Percentiles rank a stretch among this genome's conserved stretches.
Evolutionary conservation across 2,797 vertebrate genomes (phyloP).

Genomic region (Mareca penelope): DNA sequence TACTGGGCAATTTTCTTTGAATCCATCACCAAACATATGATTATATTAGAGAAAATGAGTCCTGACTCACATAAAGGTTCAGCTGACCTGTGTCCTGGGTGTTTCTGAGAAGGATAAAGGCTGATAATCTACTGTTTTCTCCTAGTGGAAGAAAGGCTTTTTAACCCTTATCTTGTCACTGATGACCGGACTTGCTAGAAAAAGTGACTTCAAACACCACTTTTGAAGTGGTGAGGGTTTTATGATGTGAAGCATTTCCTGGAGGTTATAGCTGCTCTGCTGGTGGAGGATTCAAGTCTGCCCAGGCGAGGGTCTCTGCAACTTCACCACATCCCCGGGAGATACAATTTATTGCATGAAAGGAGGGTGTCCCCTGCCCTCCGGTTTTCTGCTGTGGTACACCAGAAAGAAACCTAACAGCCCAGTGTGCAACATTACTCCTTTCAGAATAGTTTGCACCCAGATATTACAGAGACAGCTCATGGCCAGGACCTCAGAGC

Average conservation of each 20-base stretch:
- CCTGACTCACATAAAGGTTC: conserved; percentile 10
- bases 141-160: not conserved
- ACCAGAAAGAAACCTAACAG: not conserved
- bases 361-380: not conserved
- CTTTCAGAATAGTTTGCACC: rapidly evolving
- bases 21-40: conserved; percentile 29
- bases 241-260: not conserved
- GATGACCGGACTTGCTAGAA: not conserved
- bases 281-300: not conserved
- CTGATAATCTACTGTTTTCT: conserved; percentile 26
- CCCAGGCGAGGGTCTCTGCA: rapidly evolving
- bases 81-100: conserved; percentile 21
- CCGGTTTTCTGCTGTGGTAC: not conserved
- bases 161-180: conserved; percentile 22
- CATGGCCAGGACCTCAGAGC: not conserved
- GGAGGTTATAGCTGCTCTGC: not conserved
- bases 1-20: conserved; percentile 48
- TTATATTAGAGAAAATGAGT: conserved; percentile 38
- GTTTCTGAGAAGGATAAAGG: not conserved
- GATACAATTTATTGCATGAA: not conserved
- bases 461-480: not conserved
- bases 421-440: rapidly evolving
- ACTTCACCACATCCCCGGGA: not conserved
- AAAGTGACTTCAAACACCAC: not conserved
- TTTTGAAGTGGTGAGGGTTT: not conserved